Evolutionary conservation across 2,797 vertebrate genomes (phyloP), one percentile per base, ranked within the genome.

Genomic region (Serranus cabrilla): DNA sequence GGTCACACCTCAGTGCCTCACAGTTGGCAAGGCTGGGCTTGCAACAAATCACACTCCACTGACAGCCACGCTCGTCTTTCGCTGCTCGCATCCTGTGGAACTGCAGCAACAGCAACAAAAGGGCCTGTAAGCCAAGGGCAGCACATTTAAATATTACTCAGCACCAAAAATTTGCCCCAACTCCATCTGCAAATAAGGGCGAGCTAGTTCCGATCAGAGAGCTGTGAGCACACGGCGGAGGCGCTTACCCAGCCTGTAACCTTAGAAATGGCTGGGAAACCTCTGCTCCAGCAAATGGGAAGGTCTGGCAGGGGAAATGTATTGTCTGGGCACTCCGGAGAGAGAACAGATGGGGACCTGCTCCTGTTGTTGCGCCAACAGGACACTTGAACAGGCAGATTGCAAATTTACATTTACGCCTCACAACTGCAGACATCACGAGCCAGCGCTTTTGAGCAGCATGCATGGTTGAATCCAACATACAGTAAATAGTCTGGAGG

Each of bases 401-500:
- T 97, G 95, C 96, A 96, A 97, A 97, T 97, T 94, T 96, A 95
- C 92, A 97, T 93, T 94, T 96, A 96, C 71, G 95, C 94, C 96
- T 96, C 89, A 74, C 94, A 95, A 93, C 80, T 87, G 89, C 92
- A 74, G 74, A 84, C 80, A 83, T 85, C 76, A 87, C 20, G 20
- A 80, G 79, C 83, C 51, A 65, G 64, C 55, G 47, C 47, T 79
- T 84, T 51, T 31, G 58, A 74, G 50, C 49, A 75, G 57, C 66
- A 72, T 65, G 71, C 64, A 55, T 60, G 56, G 21, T 75, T 84
- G 60, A 67, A 49, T 47, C 61, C 34, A 76, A 50, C 68, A 39
- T 74, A 37, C 40, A 46, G 43, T 66, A 39, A 42, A 56, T 45
- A 17, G 43, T 45, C 16, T 45, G 14, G 16, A 2, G 18, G n/a